These are phyloP conservation scores for Tympanoctomys barrerae DNA, from an alignment of 2,797 vertebrate genomes.

Conservation along the genomic window DNA sequence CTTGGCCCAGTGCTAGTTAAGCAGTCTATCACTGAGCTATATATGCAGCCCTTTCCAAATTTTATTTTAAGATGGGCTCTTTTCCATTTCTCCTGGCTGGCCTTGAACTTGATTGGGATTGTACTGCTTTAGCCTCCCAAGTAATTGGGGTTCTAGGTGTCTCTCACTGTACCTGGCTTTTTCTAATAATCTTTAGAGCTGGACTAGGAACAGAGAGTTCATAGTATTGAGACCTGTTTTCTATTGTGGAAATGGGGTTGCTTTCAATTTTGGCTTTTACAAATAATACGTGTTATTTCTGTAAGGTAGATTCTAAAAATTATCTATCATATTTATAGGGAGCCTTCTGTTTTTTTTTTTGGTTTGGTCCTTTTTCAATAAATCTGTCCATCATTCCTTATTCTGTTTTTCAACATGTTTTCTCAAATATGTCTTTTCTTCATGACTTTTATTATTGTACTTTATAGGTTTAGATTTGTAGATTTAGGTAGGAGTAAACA, in stretches of 20 bases:
- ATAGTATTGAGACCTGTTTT: background rate
- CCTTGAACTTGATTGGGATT: background rate
- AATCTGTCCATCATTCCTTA: background rate
- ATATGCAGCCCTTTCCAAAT: background rate
- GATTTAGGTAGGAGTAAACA: background rate
- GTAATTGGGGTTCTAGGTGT: background rate
- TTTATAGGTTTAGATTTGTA: slow-evolving; percentile 4
- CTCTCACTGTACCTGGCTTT: background rate
- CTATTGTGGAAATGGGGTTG: background rate
- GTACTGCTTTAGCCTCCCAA: background rate
- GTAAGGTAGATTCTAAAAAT: background rate
- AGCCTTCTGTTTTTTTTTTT: background rate
- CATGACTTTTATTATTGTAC: background rate
- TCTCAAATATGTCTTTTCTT: background rate
- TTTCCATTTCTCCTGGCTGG: background rate
- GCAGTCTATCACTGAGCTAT: background rate
- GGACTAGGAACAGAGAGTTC: background rate
- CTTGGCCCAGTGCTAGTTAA: background rate
- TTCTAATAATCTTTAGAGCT: background rate
- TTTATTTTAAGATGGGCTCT: background rate
- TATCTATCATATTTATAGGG: background rate
- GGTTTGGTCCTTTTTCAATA: background rate
- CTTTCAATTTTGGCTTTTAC: slow-evolving; percentile 1
- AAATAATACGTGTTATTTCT: background rate
- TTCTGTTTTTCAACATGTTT: background rate